Percentiles rank a stretch among this genome's conserved stretches.
These are phyloP conservation scores for Suillia variegata DNA, from an alignment of 2,888 invertebrate species.

Conservation along the genomic window DNA sequence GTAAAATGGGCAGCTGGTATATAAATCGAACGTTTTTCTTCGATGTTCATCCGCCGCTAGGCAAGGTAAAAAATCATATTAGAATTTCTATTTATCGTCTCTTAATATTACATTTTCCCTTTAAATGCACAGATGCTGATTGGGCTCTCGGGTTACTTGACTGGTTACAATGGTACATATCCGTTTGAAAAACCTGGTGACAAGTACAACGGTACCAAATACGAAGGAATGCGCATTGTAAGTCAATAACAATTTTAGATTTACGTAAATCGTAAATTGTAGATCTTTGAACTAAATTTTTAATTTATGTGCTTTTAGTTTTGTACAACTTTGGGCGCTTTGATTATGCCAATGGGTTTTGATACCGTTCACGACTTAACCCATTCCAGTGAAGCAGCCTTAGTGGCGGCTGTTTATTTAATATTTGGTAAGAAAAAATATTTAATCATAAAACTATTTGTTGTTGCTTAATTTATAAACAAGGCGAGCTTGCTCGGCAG, in stretches of 20 bases:
- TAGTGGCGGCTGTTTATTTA: constrained; percentile 79
- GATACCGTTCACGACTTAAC: constrained; percentile 90
- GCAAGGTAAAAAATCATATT: constrained; percentile 85
- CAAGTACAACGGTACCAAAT: constrained; percentile 85
- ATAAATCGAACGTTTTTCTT: constrained; percentile 97
- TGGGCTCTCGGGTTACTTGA: constrained; percentile 86
- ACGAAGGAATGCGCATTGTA: constrained; percentile 92
- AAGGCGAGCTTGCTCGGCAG: too few relatives aligned
- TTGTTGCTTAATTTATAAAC: too few relatives aligned
- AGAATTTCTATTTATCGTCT: too few relatives aligned
- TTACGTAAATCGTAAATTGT: background rate
- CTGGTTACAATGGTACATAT: constrained; percentile 93
- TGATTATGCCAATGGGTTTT: constrained; percentile 84
- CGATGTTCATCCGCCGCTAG: constrained; percentile 96
- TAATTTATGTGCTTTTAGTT: constrained; percentile 69
- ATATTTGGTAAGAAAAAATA: constrained; percentile 74
- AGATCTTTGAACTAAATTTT: background rate
- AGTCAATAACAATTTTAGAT: constrained; percentile 48
- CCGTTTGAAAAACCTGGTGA: constrained; percentile 96
- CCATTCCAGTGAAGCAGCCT: constrained; percentile 77
- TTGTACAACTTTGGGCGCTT: constrained; percentile 85
- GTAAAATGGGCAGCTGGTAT: constrained; percentile 96
- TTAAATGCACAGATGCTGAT: constrained; percentile 83
- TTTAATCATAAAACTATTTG: constrained; percentile 13
- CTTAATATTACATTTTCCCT: too few relatives aligned